Evolutionary conservation across 1,140 invertebrate species (phyloP), one percentile per base, ranked within the genome.

Genomic region (Pogonognathellus flavescens): DNA sequence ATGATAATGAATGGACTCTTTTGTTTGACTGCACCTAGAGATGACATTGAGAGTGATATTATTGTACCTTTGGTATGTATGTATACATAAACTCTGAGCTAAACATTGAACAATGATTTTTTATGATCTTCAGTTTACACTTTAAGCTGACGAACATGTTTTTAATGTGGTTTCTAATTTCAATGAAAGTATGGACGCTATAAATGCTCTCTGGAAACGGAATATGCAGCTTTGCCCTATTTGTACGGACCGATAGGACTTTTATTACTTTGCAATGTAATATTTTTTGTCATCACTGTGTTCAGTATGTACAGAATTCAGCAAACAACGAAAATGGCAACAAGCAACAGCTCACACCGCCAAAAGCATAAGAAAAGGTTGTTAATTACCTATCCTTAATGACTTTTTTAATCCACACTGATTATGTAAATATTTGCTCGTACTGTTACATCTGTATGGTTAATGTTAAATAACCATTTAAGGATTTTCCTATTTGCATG

Each of bases 241-340:
- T 87, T 89, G 52, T 90, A 90, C 81, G 87, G 86, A 14, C 90
- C 90, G 0, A 89, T 89, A 41, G 88, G 85, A 7, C 7, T 89
- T 5, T 87, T 91, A 1, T 85, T 91, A 0, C 52, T 89, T 0
- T 83, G 84, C 10, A 91, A 91, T 83, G 82, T 90, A 0, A 59
- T 89, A 4, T 86, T 91, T 70, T 92, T 91, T 84, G 20, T 88
- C 0, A 84, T 90, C 82, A 92, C 90, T 20, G 86, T 90, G 0
- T 88, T 81, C 18, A 89, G 88, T 41, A 88, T 91, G 57, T 82
- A 88, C 22, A 76, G 85, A 81, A 86, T 90, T 25, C 88, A 89
- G 62, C 84, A 88, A 70, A 88, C 89, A 62, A 89, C 90, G 20
- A 88, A 88, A 85, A 84, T 88, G 55, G 87, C 87, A 14, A 88